phyloP scores from a whole-genome alignment of 2,888 invertebrate species.

The Girardia tigrina region DNA sequence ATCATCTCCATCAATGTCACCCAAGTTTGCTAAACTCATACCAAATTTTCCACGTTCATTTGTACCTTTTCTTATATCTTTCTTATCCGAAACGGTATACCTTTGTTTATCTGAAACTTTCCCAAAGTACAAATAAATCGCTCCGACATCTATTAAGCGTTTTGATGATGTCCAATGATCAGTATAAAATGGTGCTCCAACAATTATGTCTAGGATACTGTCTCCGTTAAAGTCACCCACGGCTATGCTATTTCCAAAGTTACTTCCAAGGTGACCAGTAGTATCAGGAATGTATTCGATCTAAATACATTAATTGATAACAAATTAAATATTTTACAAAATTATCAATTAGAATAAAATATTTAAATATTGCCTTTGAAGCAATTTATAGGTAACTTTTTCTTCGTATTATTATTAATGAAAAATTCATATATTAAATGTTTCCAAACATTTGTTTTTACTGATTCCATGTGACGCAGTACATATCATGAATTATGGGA shows the following conservation, averaged over 20 bases:
- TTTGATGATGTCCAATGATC: conserved; percentile 15
- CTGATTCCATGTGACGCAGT: too few relatives aligned
- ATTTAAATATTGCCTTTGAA: too few relatives aligned
- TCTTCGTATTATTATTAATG: too few relatives aligned
- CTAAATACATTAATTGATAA: background rate
- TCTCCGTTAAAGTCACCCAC: conserved; percentile 68
- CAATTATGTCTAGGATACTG: conserved; percentile 35
- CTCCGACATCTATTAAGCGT: conserved; percentile 29
- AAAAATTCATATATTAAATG: too few relatives aligned
- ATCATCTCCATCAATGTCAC: conserved; percentile 84
- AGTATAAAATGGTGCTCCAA: conserved; percentile 34
- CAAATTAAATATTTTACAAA: background rate
- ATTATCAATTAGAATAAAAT: background rate
- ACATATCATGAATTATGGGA: too few relatives aligned
- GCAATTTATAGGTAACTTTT: too few relatives aligned
- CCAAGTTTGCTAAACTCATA: conserved; percentile 71
- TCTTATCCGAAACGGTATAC: conserved; percentile 23
- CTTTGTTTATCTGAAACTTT: background rate
- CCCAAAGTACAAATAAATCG: conserved; percentile 36
- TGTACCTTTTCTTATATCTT: conserved; percentile 37
- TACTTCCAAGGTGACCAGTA: conserved; percentile 83
- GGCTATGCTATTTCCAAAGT: conserved; percentile 80
- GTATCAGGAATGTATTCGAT: conserved; percentile 52
- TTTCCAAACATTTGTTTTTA: too few relatives aligned
- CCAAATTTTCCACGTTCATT: conserved; percentile 59